Base-by-base conservation (phyloP, 1,140 invertebrate genomes). In the Drosophila sechellia region DNA sequence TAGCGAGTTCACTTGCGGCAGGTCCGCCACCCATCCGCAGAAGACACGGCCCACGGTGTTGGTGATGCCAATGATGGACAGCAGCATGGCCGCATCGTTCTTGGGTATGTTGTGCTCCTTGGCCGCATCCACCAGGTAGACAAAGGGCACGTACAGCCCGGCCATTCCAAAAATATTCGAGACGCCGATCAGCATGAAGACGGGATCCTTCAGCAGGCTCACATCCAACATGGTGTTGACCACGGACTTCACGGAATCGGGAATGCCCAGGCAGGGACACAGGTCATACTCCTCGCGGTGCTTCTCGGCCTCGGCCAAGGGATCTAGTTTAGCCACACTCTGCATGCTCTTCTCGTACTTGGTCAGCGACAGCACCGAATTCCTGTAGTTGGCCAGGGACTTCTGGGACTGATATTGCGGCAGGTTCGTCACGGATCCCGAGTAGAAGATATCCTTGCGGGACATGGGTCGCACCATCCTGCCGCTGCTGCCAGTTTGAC, bases 401-500 rank as follows among this genome's bases (percentile, higher is more conserved):
- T 97, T 97, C 92, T 98, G 97, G 58, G 96, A 97, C 90, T 98
- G 97, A 92, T 96, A 99, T 93, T 98, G 96, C 0, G 97, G 97
- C 53, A 99, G 93, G 93, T 98, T 97, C 31, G 96, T 94, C 6
- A 99, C 96, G 27, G 97, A 98, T 25, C 98, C 98, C 12, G 98
- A 98, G 93, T 99, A 99, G 93, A 99, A 99, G 76, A 99, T 99
- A 93, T 99, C 98, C 93, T 99, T 99, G 45, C 98, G 94, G 5
- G 98, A 98, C 92, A 99, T 93, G 2, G 98, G 98, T 15, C 98
- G 95, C 15, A 98, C 96, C 93, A 98, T 96, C 46, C 79, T 70
- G 6, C 75, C 81, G 11, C 83, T 75, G 64, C 83, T 77, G 39
- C 64, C 64, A 11, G 60, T n/a, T 17, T 68, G 64, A 25, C 84